Evolutionary conservation across 1,140 invertebrate genomes (phyloP), one percentile per base, ranked within the genome.

Genomic region (Dreissena rostriformis): DNA sequence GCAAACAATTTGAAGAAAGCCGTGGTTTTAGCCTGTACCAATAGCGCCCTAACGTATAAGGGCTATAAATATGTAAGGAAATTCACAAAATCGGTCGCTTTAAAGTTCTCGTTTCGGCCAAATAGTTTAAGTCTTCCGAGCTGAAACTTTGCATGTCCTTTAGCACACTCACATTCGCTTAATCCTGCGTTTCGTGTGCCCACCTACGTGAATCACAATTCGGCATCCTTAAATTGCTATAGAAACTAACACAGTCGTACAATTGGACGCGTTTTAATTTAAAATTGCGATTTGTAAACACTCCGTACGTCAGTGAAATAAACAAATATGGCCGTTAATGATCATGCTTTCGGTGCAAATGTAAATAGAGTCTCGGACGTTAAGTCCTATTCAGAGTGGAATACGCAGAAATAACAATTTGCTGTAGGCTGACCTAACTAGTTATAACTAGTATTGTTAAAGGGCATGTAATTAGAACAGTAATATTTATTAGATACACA

Each of bases 281-380:
- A 57, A 15, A 73, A 63, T 61, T 63, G 22, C 29, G 19, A 17
- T 81, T 65, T 65, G 70, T 81, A 81, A 81, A 81, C 79, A 81
- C 79, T 26, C 53, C 67, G 79, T 73, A 81, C 67, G 67, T 71
- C 79, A 72, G 39, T 26, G 67, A 66, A 73, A 81, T 72, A 72
- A 81, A 81, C 79, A 81, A 81, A 81, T 81, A 81, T 81, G 79
- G 79, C 79, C 79, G 79, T 72, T 81, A 63, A 73, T 72, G 68
- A 61, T 81, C 79, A 73, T 81, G 79, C 79, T 81, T 29, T 73
- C 70, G 79, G 79, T 81, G 79, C 14, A n/a, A 52, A 51, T 61
- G 57, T 61, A 61, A 61, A 61, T 61, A 61, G 17, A n/a, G 57
- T 19, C 57, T 11, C 57, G 17, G 11, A 2, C 12, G 22, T 61